Percentiles rank a stretch among this genome's conserved stretches.
Conservation (phyloP, 2,113 vertebrate species). For the Pterocles burchelli region DNA sequence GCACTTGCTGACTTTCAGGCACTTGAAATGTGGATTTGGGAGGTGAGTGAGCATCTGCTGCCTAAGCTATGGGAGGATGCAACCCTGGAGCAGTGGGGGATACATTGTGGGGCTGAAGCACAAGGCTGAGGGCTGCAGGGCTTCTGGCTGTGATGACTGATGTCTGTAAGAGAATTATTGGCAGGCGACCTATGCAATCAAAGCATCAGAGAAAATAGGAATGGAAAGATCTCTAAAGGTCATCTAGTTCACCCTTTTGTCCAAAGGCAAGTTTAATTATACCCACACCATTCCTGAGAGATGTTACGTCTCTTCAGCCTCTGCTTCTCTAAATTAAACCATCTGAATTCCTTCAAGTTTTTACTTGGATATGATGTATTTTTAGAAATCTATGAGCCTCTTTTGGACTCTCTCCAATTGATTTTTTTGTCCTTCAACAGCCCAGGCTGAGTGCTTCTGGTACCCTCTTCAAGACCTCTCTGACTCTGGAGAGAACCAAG, state of each 20-base stretch:
- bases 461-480: not conserved
- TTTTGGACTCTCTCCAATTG: not conserved
- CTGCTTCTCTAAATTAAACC: conserved; percentile 25
- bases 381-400: not conserved
- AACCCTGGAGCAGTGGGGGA: fast-evolving
- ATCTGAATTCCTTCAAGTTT: conserved; percentile 2
- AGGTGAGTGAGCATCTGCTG: not conserved
- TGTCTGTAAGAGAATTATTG: not conserved
- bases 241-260: not conserved
- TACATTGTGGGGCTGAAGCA: not conserved
- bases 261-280: conserved; percentile 33
- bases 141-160: not conserved
- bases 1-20: not conserved
- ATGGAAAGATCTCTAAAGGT: conserved; percentile 16
- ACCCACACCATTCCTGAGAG: not conserved
- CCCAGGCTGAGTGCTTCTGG: not conserved
- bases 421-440: not conserved
- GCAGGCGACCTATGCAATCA: not conserved
- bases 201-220: not conserved
- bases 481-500: fast-evolving
- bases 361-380: not conserved
- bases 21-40: not conserved
- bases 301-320: not conserved
- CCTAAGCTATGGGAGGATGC: not conserved
- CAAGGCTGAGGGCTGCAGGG: not conserved